Evolutionary conservation across 1,140 invertebrate species (phyloP).

Genomic region (Himalopsyche phryganea): DNA sequence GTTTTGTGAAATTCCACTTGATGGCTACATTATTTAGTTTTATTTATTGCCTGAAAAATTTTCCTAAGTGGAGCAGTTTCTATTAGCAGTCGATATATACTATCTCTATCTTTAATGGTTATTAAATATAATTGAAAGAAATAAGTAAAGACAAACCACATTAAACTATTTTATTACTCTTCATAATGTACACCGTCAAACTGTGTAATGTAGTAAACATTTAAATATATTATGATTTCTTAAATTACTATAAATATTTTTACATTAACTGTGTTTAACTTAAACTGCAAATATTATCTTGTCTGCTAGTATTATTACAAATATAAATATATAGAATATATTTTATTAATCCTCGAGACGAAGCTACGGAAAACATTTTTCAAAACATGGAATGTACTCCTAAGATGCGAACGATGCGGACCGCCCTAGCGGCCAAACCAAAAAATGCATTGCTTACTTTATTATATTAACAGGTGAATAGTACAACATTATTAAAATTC

Average conservation of each 20-base stretch:
- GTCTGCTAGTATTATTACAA: slow-evolving; percentile 15
- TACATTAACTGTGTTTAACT: slow-evolving; percentile 15
- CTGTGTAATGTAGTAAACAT: slow-evolving; percentile 33
- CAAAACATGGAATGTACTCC: slow-evolving; percentile 4
- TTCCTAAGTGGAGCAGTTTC: too few relatives aligned
- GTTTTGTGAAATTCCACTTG: too few relatives aligned
- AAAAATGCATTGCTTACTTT: too few relatives aligned
- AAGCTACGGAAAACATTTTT: background rate
- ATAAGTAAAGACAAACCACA: slow-evolving; percentile 17
- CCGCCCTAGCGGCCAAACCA: background rate
- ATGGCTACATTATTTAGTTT: too few relatives aligned
- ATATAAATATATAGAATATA: slow-evolving; percentile 17
- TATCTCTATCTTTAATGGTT: background rate
- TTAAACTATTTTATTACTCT: slow-evolving; percentile 32
- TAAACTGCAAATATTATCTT: slow-evolving; percentile 12
- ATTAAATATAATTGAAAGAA: background rate
- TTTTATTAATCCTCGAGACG: slow-evolving; percentile 5
- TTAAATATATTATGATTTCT: slow-evolving; percentile 31
- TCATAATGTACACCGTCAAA: slow-evolving; percentile 31
- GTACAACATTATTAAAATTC: slow-evolving; percentile 4
- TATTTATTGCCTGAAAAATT: too few relatives aligned
- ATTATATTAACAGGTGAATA: background rate
- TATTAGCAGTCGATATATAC: too few relatives aligned
- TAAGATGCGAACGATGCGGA: background rate
- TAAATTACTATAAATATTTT: slow-evolving; percentile 19